Evolutionary conservation across 2,888 invertebrate genomes (phyloP).

Genomic region (Lasioglossum figueresi): DNA sequence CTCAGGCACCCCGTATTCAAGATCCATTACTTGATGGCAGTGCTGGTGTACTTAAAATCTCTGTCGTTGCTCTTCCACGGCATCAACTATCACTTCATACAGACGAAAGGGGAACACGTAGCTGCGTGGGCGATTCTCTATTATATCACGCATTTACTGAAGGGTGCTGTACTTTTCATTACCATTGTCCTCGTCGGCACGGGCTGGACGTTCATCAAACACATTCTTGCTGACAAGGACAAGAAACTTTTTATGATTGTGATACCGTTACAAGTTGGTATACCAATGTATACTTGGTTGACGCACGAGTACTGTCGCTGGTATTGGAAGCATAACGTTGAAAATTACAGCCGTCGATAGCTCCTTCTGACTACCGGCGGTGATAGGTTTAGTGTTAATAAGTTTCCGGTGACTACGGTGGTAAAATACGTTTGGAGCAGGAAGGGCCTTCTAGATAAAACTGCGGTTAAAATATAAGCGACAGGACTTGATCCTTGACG

Average conservation of each 20-base stretch:
- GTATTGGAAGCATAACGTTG: not conserved
- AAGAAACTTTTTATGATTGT: slow-evolving; percentile 99
- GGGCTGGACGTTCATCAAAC: slow-evolving; percentile 99
- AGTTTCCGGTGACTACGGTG: not conserved
- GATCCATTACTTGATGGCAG: slow-evolving; percentile 98
- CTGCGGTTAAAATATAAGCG: not conserved
- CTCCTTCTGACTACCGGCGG: not conserved
- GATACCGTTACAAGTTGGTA: slow-evolving; percentile 94
- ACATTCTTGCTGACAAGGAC: slow-evolving; percentile 97
- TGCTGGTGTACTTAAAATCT: slow-evolving; percentile 95
- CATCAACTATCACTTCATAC: slow-evolving; percentile 97
- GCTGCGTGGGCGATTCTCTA: slow-evolving; percentile 99
- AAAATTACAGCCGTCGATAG: not conserved
- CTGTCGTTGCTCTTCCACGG: slow-evolving; percentile 97
- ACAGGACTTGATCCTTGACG: not conserved
- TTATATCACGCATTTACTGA: slow-evolving; percentile 98
- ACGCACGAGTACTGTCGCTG: not conserved
- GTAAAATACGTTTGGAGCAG: not conserved
- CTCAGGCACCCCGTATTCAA: slow-evolving; percentile 93
- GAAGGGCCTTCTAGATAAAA: not conserved
- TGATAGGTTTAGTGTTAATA: not conserved
- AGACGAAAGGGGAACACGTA: slow-evolving; percentile 95
- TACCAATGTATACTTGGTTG: not conserved
- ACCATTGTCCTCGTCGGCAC: slow-evolving; percentile 98
- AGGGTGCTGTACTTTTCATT: slow-evolving; percentile 97